phyloP scores from a whole-genome alignment of 2,113 vertebrate species.

The Sarotherodon lohbergeri region DNA sequence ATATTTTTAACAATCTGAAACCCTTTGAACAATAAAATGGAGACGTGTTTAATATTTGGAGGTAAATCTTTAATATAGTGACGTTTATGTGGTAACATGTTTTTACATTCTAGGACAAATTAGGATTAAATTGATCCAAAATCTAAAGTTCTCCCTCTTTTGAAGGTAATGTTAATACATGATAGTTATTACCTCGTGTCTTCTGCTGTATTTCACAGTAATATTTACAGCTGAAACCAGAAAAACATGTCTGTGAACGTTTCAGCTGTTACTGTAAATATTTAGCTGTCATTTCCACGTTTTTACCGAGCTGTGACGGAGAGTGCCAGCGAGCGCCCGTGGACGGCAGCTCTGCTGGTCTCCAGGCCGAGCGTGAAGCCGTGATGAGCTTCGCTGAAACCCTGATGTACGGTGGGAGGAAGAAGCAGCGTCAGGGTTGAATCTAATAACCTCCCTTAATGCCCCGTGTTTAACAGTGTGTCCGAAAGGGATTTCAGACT shows the following conservation, averaged over 20 bases:
- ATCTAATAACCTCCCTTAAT: not conserved
- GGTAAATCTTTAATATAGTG: not conserved
- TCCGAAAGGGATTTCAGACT: not conserved
- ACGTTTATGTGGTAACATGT: not conserved
- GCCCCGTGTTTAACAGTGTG: not conserved
- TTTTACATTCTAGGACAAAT: not conserved
- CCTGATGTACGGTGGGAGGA: not conserved
- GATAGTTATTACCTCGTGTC: not conserved
- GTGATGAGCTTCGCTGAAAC: not conserved
- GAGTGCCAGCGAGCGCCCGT: not conserved
- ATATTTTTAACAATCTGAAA: not conserved
- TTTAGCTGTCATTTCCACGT: not conserved
- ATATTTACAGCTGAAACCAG: not conserved
- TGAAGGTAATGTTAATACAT: not conserved
- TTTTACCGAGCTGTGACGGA: not conserved
- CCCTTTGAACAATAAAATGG: not conserved
- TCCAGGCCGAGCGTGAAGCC: not conserved
- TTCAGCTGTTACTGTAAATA: not conserved
- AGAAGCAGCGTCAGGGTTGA: not conserved
- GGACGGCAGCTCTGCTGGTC: not conserved
- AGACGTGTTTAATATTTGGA: not conserved
- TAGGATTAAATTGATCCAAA: not conserved
- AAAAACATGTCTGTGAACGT: rapidly evolving
- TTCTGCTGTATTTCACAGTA: not conserved
- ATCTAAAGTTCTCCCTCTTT: not conserved